Evolutionary conservation across 1,140 invertebrate species (phyloP), one percentile per base, ranked within the genome.

Genomic region (Saccostrea glomerata): DNA sequence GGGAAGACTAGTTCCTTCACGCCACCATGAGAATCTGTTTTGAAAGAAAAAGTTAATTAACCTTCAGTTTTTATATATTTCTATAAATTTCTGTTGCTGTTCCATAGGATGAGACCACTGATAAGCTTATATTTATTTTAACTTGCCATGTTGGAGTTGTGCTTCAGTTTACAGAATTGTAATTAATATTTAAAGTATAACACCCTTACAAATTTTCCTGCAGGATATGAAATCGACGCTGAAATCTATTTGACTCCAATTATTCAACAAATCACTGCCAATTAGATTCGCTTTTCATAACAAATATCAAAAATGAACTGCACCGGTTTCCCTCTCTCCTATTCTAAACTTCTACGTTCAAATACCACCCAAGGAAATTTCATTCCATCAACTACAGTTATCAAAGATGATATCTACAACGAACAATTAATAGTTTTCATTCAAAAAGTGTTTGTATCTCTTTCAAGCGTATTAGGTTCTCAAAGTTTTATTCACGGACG

Each of bases 1-100:
- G 96, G 96, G 87, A 96, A 96, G 9, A 96, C 93, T 23, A 96
- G 91, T 89, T 96, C 94, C 89, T 95, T 95, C 9, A 95, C 90
- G 13, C 93, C 91, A 13, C 96, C 96, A 90, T 96, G 95, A 12
- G 95, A 90, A 89, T 96, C 96, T 96, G 91, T 11, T 91, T 92
- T 66, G 63, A 13, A 86, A 15, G 47, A 84, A 66, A 66, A 60
- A 77, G 11, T 30, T 11, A 77, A 17, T 58, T 58, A 13, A 13
- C 9, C 1, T 47, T 9, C 9, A 47, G 47, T 47, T 47, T 47
- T 47, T 47, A 47, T 9, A 47, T 47, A 47, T 47, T 47, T 47
- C 47, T 47, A 47, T 6, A 47, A 47, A 7, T 47, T 3, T 36
- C 30, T 3, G 47, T 47, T 47, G 47, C 6, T 47, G 9, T 47